phyloP scores from a whole-genome alignment of 2,888 invertebrate species.

The Fissipunctia ypsillon region DNA sequence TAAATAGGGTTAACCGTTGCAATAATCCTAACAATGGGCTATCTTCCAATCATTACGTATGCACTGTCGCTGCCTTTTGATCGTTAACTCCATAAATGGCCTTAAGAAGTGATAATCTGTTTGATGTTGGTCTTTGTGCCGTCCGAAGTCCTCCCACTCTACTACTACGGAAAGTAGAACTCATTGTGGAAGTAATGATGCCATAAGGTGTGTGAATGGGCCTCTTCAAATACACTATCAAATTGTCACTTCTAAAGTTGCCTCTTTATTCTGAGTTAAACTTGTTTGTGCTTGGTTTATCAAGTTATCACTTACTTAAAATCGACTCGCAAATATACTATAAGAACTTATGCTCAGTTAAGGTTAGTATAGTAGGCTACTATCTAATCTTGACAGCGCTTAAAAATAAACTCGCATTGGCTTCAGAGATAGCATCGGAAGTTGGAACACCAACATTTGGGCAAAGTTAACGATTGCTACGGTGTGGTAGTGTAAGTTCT shows the following conservation, averaged over 20 bases:
- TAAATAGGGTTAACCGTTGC: conserved; percentile 53
- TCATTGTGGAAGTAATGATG: conserved; percentile 31
- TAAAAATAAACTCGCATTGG: conserved; percentile 44
- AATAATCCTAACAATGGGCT: conserved; percentile 34
- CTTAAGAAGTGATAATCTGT: conserved; percentile 46
- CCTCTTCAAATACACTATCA: conserved; percentile 33
- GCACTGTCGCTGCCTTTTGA: conserved; percentile 38
- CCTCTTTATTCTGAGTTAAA: conserved; percentile 31
- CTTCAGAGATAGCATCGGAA: conserved; percentile 37
- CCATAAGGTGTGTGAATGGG: conserved; percentile 26
- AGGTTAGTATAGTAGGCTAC: conserved; percentile 32
- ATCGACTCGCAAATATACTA: conserved; percentile 34
- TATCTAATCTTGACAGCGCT: conserved; percentile 62
- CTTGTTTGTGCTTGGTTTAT: conserved; percentile 48
- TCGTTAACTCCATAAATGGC: conserved; percentile 51
- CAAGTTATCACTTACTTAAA: conserved; percentile 41
- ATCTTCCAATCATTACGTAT: conserved; percentile 43
- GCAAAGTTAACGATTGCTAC: conserved; percentile 38
- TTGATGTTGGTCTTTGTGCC: conserved; percentile 41
- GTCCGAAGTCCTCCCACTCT: conserved; percentile 29
- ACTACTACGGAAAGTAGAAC: conserved; percentile 32
- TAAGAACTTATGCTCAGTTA: conserved; percentile 46
- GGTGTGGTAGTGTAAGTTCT: conserved; percentile 19
- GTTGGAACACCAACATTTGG: conserved; percentile 37
- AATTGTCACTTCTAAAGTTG: conserved; percentile 26